Conservation (phyloP, 2,888 invertebrate species). For the Heliothis peltigera region DNA sequence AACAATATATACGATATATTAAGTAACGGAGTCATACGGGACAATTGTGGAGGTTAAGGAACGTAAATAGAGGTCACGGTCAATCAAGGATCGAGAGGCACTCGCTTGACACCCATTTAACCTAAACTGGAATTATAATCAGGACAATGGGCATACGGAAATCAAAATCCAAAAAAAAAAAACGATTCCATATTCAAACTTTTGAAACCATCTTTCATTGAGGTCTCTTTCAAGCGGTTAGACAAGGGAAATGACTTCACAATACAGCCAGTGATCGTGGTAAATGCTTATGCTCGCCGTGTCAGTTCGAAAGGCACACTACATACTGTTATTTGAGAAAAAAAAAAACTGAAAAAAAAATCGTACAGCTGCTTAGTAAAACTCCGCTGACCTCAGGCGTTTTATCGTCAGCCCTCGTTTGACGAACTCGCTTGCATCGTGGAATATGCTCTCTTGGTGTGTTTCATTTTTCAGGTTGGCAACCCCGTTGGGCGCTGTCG, state of each 20-base stretch:
- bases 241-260: constrained; percentile 62
- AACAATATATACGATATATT: constrained; percentile 59
- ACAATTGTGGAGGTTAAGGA: constrained; percentile 70
- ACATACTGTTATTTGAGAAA: constrained; percentile 79
- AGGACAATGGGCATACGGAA: constrained; percentile 58
- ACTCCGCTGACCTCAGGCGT: constrained; percentile 89
- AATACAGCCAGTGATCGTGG: constrained; percentile 72
- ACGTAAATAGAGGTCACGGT: constrained; percentile 71
- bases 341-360: constrained; percentile 72
- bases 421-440: constrained; percentile 87
- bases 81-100: constrained; percentile 64
- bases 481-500: constrained; percentile 83
- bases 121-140: constrained; percentile 56
- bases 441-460: constrained; percentile 84
- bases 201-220: constrained; percentile 50
- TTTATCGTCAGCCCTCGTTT: constrained; percentile 88
- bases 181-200: constrained; percentile 52
- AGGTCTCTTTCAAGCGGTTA: constrained; percentile 66
- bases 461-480: constrained; percentile 79
- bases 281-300: constrained; percentile 79
- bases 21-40: constrained; percentile 65
- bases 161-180: constrained; percentile 58
- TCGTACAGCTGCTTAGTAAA: constrained; percentile 84
- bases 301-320: constrained; percentile 87
- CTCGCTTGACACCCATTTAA: constrained; percentile 46